phyloP scores from a whole-genome alignment of 2,888 invertebrate genomes.

The Drosophila neotestacea region DNA sequence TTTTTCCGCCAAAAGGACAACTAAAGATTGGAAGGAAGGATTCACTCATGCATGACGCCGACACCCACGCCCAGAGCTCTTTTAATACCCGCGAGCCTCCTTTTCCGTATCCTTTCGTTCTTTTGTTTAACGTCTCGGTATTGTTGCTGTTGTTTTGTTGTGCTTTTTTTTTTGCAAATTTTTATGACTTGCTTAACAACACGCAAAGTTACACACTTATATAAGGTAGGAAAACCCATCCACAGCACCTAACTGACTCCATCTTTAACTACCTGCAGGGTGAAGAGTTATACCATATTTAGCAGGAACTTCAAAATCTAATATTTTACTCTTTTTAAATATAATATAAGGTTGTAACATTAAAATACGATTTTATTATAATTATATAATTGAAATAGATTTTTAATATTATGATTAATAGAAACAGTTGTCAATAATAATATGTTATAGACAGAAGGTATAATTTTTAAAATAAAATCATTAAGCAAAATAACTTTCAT shows the following conservation, averaged over 20 bases:
- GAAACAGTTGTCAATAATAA: too few species aligned
- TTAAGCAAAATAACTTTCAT: too few species aligned
- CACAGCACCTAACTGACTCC: background rate
- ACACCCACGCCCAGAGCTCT: slow-evolving; percentile 45
- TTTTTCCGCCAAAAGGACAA: slow-evolving; percentile 31
- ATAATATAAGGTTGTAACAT: background rate
- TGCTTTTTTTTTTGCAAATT: slow-evolving; percentile 69
- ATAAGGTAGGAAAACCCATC: slow-evolving; percentile 3
- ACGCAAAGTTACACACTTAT: slow-evolving; percentile 61
- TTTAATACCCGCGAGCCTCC: background rate
- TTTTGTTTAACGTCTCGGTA: slow-evolving; percentile 47
- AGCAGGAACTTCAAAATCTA: background rate
- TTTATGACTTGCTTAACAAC: slow-evolving; percentile 81
- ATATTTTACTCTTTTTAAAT: background rate
- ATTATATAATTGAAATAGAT: background rate
- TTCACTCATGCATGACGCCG: slow-evolving; percentile 71
- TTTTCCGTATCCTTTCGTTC: slow-evolving; percentile 29
- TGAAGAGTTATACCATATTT: background rate
- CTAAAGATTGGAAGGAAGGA: slow-evolving; percentile 47
- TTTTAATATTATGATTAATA: background rate
- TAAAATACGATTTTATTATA: background rate
- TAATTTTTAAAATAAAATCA: too few species aligned
- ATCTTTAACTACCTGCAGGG: slow-evolving; percentile 1
- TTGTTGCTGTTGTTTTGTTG: slow-evolving; percentile 32
- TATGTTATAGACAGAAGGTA: too few species aligned